Percentiles rank a stretch among this genome's conserved stretches.
Conservation (phyloP, 1,140 invertebrate genomes). For the Hyposmocoma kahamanoa region DNA sequence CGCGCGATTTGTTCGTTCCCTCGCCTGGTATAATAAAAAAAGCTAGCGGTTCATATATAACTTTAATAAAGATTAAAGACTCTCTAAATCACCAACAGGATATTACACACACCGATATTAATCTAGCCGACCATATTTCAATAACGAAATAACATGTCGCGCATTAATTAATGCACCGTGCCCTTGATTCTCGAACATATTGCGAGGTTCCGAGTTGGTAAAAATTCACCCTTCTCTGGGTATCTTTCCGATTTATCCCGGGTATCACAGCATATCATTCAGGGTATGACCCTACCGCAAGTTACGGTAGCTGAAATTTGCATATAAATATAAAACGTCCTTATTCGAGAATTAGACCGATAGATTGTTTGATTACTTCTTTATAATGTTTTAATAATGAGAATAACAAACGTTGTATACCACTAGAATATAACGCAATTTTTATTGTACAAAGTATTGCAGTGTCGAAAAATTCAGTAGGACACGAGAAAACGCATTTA, state of each 20-base stretch:
- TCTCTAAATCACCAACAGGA: too few species aligned
- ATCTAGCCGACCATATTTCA: slow-evolving; percentile 39
- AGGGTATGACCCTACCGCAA: slow-evolving; percentile 62
- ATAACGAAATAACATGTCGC: slow-evolving; percentile 51
- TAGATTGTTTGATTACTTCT: too few species aligned
- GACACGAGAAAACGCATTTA: background rate
- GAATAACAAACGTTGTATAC: too few species aligned
- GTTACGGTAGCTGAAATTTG: slow-evolving; percentile 68
- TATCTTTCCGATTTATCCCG: slow-evolving; percentile 58
- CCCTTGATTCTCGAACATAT: slow-evolving; percentile 33
- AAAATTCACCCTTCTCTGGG: slow-evolving; percentile 43
- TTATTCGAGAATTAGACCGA: too few species aligned
- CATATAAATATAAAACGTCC: slow-evolving; percentile 65
- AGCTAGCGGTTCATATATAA: too few species aligned
- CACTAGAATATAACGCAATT: too few species aligned
- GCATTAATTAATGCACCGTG: slow-evolving; percentile 63
- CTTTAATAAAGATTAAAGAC: too few species aligned
- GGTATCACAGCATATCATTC: slow-evolving; percentile 58
- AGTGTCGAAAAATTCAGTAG: background rate
- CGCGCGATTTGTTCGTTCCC: too few species aligned
- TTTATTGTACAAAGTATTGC: too few species aligned
- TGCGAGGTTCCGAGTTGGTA: slow-evolving; percentile 35
- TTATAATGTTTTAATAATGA: too few species aligned
- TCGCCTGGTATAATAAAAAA: too few species aligned
- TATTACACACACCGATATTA: too few species aligned